Percentiles rank a stretch among this genome's conserved stretches.
Evolutionary conservation across 2,113 vertebrate species (phyloP).

Genomic region (Oxyura jamaicensis): DNA sequence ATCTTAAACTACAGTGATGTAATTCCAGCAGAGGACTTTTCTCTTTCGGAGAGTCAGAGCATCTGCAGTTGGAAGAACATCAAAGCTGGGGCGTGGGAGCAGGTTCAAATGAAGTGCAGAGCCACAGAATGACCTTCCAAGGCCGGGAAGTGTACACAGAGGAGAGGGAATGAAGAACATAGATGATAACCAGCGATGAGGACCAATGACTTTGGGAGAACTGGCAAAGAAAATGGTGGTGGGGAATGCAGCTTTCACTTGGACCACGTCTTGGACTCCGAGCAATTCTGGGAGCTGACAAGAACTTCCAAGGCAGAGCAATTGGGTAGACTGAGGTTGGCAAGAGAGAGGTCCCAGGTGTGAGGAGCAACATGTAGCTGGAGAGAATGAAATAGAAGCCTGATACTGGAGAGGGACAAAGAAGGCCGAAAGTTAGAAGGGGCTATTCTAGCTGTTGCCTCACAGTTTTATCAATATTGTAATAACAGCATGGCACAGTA

Average conservation of each 20-base stretch:
- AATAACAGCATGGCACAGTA: neutral
- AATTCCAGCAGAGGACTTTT: neutral
- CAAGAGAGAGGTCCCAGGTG: neutral
- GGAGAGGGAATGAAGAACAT: neutral
- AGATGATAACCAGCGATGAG: neutral
- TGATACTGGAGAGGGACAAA: neutral
- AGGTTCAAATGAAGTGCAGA: neutral
- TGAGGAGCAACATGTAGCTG: neutral
- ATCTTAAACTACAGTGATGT: neutral
- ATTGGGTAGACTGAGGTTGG: conserved; percentile 36
- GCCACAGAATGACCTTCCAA: conserved; percentile 5
- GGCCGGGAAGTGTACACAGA: neutral
- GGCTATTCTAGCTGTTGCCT: neutral
- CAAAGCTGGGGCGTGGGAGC: neutral
- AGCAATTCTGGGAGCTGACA: conserved; percentile 19
- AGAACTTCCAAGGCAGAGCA: conserved; percentile 48
- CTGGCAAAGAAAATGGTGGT: neutral
- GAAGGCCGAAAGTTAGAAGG: neutral
- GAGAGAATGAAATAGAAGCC: conserved; percentile 17
- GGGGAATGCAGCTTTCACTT: neutral
- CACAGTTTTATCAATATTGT: neutral
- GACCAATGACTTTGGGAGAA: conserved; percentile 1
- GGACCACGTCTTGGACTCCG: neutral
- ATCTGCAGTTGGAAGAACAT: neutral
- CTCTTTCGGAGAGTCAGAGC: neutral